These are phyloP conservation scores for Lathamus discolor DNA, from an alignment of 2,113 vertebrate species.

Conservation along the genomic window DNA sequence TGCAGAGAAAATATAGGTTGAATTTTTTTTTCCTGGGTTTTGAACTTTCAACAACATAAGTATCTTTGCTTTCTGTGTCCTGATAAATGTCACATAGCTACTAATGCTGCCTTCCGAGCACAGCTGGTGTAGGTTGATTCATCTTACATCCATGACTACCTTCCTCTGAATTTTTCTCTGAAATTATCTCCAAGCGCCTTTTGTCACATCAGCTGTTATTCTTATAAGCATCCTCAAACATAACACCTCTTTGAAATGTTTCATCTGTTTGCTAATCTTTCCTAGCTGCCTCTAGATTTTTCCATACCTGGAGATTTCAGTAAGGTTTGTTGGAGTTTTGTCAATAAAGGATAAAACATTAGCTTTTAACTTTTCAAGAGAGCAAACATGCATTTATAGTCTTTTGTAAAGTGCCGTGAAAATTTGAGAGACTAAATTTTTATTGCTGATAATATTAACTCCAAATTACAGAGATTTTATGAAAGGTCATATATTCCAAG, in stretches of 20 bases:
- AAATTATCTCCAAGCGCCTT: not conserved
- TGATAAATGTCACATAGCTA: not conserved
- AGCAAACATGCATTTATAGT: not conserved
- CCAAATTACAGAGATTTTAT: constrained; percentile 14
- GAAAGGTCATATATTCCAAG: constrained; percentile 56
- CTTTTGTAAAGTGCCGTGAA: not conserved
- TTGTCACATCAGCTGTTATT: not conserved
- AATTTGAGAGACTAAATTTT: constrained; percentile 16
- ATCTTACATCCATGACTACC: not conserved
- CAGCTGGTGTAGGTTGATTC: not conserved
- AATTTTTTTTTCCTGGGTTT: not conserved
- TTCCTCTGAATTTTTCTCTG: not conserved
- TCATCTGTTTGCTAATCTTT: constrained; percentile 9
- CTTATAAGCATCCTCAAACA: not conserved
- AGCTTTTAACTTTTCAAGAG: constrained; percentile 5
- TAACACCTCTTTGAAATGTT: not conserved
- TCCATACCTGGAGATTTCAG: not conserved
- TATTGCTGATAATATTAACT: constrained; percentile 20
- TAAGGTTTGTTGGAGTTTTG: not conserved
- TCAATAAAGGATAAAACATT: not conserved
- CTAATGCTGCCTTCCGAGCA: not conserved
- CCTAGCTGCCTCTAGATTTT: not conserved
- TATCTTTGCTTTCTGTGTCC: not conserved
- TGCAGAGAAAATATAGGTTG: not conserved
- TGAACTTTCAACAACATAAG: not conserved